These are phyloP conservation scores for Galerucella nymphaeae DNA, from an alignment of 2,888 invertebrate genomes.

Conservation along the genomic window DNA sequence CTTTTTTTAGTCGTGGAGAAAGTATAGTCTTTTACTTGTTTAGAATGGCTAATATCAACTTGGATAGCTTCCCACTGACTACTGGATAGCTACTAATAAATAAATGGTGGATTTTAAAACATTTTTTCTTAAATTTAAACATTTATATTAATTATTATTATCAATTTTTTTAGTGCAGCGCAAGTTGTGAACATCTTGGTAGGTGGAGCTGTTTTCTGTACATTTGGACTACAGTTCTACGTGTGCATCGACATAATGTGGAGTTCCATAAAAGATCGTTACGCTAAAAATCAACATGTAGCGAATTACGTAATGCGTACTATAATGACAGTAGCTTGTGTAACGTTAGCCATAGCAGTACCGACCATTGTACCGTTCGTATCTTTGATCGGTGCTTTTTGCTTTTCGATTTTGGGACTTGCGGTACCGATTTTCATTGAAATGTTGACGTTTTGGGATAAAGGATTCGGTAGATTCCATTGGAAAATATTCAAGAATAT, in stretches of 20 bases:
- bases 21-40: too few relatives aligned
- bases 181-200: slow-evolving; percentile 89
- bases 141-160: too few relatives aligned
- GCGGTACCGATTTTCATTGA: slow-evolving; percentile 89
- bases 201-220: slow-evolving; percentile 90
- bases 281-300: slow-evolving; percentile 70
- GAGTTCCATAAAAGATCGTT: slow-evolving; percentile 80
- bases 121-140: too few relatives aligned
- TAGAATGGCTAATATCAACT: too few relatives aligned
- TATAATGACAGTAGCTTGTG: slow-evolving; percentile 75
- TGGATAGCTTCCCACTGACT: too few relatives aligned
- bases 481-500: slow-evolving; percentile 85
- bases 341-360: slow-evolving; percentile 84
- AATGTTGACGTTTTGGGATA: slow-evolving; percentile 86
- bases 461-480: slow-evolving; percentile 78
- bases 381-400: slow-evolving; percentile 92
- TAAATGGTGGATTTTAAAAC: too few relatives aligned
- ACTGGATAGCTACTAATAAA: too few relatives aligned
- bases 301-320: slow-evolving; percentile 82
- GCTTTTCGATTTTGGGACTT: slow-evolving; percentile 91
- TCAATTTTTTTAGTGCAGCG: slow-evolving; percentile 73
- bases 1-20: too few relatives aligned
- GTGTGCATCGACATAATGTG: slow-evolving; percentile 95
- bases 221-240: slow-evolving; percentile 96
- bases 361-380: slow-evolving; percentile 92